Evolutionary conservation across 2,113 vertebrate species (phyloP), one percentile per base, ranked within the genome.

Genomic region (Mus spicilegus): DNA sequence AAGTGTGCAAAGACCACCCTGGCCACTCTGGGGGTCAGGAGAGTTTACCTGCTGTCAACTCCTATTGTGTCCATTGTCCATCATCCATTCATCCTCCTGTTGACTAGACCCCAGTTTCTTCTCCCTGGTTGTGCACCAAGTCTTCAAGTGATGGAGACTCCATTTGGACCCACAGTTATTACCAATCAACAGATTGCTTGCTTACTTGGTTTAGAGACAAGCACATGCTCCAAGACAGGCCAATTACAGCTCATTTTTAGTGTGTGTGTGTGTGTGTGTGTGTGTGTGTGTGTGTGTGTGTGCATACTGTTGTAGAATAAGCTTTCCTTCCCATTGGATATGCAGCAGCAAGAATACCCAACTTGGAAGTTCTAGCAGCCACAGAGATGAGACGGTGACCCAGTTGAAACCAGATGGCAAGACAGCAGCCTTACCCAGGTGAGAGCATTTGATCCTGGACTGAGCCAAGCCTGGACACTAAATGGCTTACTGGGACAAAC

Each of bases 271-370:
- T 49, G 39, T 20, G 17, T 17, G 20, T 39, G 7, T 69, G 30
- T 33, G 7, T 8, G 5, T 22, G 22, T 30, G 30, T n/a, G 3
- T 69, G 36, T 19, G 11, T 16, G 9, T 9, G 9, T 2, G 2
- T 4, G 4, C 4, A 12, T 1, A 4, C 46, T 46, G 12, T 6
- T 95, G 36, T 36, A 95, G 11, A 69, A 17, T n/a, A 7, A 65
- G 5, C 24, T 81, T 90, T 95, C 51, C 26, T 89, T 86, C 89
- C 56, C 77, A 70, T 0, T 54, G 51, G 17, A 36, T 19, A 3
- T 61, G 51, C 88, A 70, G 36, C 36, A 77, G 51, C 58, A 92
- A 81, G 39, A 72, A 65, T 16, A 7, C 4, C 78, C 86, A 84
- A 42, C 0, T 54, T 56, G 72, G 42, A 42, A 82, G 17, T 70